A percentile compares a stretch with the other conserved stretches of the same genome.
Conservation (phyloP, 2,797 vertebrate genomes). For the Leptatherina wallacei region DNA sequence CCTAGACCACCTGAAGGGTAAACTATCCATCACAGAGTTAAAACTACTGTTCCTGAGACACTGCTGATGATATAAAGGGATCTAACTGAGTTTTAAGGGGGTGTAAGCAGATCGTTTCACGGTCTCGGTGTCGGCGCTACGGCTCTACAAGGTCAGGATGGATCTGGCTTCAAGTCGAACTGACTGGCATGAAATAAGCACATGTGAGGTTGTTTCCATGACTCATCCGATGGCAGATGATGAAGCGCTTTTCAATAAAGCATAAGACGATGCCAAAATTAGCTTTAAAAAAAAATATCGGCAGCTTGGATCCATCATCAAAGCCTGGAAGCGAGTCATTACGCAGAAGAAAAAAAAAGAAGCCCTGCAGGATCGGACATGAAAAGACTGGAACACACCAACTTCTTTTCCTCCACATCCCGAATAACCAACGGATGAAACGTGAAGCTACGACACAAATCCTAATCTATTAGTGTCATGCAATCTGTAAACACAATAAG, state of each 20-base stretch:
- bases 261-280: slow-evolving; percentile 10
- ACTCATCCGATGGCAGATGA: slow-evolving; percentile 36
- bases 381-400: no score
- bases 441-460: slow-evolving; percentile 18
- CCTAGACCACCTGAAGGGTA: no score
- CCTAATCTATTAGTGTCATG: slow-evolving; percentile 38
- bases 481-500: slow-evolving; percentile 55
- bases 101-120: no score
- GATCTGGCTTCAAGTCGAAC: no score
- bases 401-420: no score
- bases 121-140: no score
- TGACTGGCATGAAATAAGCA: slow-evolving; percentile 6
- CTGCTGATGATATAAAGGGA: no score
- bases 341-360: slow-evolving; percentile 5
- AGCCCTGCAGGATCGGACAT: not conserved
- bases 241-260: slow-evolving; percentile 24
- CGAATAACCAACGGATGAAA: slow-evolving; percentile 2
- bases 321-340: slow-evolving; percentile 10
- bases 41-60: no score
- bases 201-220: not conserved
- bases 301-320: slow-evolving; percentile 26
- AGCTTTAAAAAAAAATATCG: slow-evolving; percentile 15
- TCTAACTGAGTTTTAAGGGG: no score
- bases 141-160: slow-evolving; percentile 7
- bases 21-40: no score